Conservation (phyloP, 2,888 invertebrate species). For the Brenthis daphne region DNA sequence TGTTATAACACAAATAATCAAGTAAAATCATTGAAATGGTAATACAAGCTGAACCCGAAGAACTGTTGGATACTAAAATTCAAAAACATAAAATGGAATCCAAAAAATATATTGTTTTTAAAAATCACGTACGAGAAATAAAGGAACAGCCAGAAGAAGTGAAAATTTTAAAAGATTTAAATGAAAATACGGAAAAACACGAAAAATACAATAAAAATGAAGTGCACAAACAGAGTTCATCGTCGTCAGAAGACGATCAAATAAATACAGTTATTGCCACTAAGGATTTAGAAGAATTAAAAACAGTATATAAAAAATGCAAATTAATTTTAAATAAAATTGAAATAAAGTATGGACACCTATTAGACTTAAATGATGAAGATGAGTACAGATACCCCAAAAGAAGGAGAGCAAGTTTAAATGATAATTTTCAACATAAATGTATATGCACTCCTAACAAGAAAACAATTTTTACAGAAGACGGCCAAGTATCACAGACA, state of each 20-base stretch:
- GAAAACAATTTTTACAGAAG: conserved; percentile 70
- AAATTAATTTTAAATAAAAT: conserved; percentile 64
- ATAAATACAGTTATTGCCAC: conserved; percentile 44
- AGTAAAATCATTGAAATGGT: conserved; percentile 46
- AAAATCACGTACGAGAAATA: conserved; percentile 57
- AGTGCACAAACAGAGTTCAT: conserved; percentile 18
- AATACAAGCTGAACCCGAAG: conserved; percentile 13
- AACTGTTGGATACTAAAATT: background rate
- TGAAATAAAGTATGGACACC: conserved; percentile 69
- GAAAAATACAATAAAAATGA: conserved; percentile 28
- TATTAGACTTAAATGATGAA: conserved; percentile 51
- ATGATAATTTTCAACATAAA: conserved; percentile 36
- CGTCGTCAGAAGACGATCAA: conserved; percentile 22
- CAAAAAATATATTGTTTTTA: conserved; percentile 55
- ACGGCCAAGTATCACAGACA: conserved; percentile 53
- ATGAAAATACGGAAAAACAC: conserved; percentile 29
- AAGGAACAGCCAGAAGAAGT: conserved; percentile 14
- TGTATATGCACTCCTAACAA: conserved; percentile 61
- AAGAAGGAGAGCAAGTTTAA: conserved; percentile 29
- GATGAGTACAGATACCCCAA: conserved; percentile 30
- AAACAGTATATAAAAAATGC: conserved; percentile 61
- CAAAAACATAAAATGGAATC: conserved; percentile 44
- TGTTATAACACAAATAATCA: background rate
- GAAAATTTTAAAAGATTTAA: conserved; percentile 17
- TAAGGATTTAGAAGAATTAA: conserved; percentile 63